phyloP scores from a whole-genome alignment of 2,113 vertebrate species.

The Rhipidura dahli region DNA sequence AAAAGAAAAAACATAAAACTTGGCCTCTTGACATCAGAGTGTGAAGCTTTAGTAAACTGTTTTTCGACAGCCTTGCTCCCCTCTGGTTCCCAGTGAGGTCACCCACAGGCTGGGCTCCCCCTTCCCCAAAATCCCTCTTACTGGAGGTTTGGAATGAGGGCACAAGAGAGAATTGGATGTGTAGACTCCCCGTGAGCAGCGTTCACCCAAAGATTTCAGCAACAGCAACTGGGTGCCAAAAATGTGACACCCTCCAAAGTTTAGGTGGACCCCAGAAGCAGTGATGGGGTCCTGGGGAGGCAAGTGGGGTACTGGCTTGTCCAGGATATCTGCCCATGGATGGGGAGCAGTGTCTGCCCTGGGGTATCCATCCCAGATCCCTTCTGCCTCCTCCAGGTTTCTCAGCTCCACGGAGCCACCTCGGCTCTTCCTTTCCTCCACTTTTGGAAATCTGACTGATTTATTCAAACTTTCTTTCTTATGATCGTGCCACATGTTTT shows the following conservation, averaged over 20 bases:
- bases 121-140: background rate
- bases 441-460: background rate
- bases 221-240: background rate
- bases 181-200: accelerated
- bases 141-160: background rate
- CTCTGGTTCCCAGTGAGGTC: background rate
- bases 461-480: background rate
- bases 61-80: background rate
- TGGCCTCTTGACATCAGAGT: slow-evolving; percentile 33
- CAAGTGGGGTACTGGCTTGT: accelerated
- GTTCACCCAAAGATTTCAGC: background rate
- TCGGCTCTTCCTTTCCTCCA: background rate
- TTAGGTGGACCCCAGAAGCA: accelerated
- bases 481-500: background rate
- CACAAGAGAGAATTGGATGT: background rate
- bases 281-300: background rate
- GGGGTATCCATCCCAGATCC: background rate
- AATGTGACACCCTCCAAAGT: background rate
- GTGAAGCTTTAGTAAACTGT: slow-evolving; percentile 8
- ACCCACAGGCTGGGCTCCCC: background rate
- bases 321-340: background rate
- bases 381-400: background rate
- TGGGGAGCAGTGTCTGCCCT: background rate
- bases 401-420: background rate
- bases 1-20: background rate